A percentile compares a stretch with the other conserved stretches of the same genome.
Evolutionary conservation across 2,888 invertebrate genomes (phyloP).

Genomic region (Drosophila barbarae): DNA sequence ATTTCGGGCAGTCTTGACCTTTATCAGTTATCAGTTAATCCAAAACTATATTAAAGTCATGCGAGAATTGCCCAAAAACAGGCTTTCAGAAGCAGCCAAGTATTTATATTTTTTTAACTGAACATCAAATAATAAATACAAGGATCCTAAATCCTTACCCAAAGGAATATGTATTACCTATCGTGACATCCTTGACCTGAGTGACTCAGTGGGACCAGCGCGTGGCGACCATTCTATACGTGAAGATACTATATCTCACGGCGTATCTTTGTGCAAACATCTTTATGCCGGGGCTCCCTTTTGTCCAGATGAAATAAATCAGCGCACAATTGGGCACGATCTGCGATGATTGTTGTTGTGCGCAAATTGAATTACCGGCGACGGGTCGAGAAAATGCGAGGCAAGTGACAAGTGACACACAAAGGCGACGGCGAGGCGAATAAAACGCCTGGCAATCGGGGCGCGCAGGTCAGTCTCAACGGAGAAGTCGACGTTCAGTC

Average conservation of each 20-base stretch:
- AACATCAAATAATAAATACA: no score
- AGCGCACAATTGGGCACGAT: conserved; percentile 40
- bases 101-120: no score
- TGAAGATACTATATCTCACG: not conserved
- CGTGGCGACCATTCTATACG: no score
- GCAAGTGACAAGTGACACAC: conserved; percentile 63
- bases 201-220: not conserved
- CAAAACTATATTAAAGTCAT: no score
- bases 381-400: conserved; percentile 44
- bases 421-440: conserved; percentile 34
- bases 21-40: not conserved
- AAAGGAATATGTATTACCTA: not conserved
- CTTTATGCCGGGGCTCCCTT: conserved; percentile 1
- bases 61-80: no score
- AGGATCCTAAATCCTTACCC: not conserved
- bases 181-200: not conserved
- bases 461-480: conserved; percentile 50
- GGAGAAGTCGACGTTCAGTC: conserved; percentile 51
- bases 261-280: conserved; percentile 15
- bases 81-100: no score
- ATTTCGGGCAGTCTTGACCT: not conserved
- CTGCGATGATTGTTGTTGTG: conserved; percentile 26
- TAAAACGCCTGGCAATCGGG: conserved; percentile 37
- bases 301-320: conserved; percentile 26
- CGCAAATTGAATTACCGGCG: conserved; percentile 61